These are phyloP conservation scores for Lepidotrigona ventralis DNA, from an alignment of 1,140 invertebrate species.

Conservation along the genomic window DNA sequence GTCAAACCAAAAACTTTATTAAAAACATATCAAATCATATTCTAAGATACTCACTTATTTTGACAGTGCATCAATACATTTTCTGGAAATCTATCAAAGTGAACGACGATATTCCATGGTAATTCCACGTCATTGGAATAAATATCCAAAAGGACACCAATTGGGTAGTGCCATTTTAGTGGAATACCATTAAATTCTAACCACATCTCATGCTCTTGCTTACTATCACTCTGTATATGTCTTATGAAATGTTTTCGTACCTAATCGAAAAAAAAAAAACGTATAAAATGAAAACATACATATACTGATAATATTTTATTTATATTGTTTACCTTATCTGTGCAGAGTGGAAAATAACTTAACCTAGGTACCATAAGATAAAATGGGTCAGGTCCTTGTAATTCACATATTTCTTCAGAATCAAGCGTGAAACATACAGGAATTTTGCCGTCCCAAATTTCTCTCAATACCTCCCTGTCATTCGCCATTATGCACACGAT, in stretches of 20 bases:
- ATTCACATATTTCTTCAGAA: slow-evolving; percentile 92
- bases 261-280: slow-evolving; percentile 77
- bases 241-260: slow-evolving; percentile 94
- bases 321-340: slow-evolving; percentile 89
- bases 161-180: slow-evolving; percentile 97
- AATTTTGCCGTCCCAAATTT: slow-evolving; percentile 97
- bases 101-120: slow-evolving; percentile 97
- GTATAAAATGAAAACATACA: not conserved
- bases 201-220: slow-evolving; percentile 95
- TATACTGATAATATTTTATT: not conserved
- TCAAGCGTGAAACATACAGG: slow-evolving; percentile 94
- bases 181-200: slow-evolving; percentile 95
- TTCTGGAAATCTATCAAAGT: slow-evolving; percentile 96
- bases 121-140: slow-evolving; percentile 86
- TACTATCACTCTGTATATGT: slow-evolving; percentile 89
- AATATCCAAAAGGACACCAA: slow-evolving; percentile 96
- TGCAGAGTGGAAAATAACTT: slow-evolving; percentile 97
- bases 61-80: slow-evolving; percentile 87
- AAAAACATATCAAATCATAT: slow-evolving; percentile 29
- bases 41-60: slow-evolving; percentile 84
- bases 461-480: slow-evolving; percentile 94
- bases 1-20: not conserved
- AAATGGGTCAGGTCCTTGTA: slow-evolving; percentile 94
- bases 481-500: slow-evolving; percentile 86
- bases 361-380: slow-evolving; percentile 97